Evolutionary conservation across 2,888 invertebrate species (phyloP), one percentile per base, ranked within the genome.

Genomic region (Drosophila villosipedis): DNA sequence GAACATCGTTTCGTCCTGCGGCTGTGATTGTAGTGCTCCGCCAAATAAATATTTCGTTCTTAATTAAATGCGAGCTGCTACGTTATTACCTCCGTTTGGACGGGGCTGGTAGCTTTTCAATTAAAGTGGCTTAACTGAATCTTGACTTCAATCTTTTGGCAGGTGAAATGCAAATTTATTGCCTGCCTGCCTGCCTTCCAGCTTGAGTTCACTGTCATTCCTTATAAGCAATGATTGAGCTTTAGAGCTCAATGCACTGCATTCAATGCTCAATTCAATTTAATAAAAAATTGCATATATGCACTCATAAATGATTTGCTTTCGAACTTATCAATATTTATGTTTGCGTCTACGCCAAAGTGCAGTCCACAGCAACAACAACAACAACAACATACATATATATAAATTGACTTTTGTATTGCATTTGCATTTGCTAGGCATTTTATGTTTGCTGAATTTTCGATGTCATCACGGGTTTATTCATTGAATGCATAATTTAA

Each of bases 21-120:
- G 82, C 66, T 50, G 67, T 78, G 78, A 82, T 79, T 77, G 73
- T 49, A 41, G 49, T 50, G n/a, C 43, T 43, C 50, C 31, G 25
- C 75, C 89, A 76, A 89, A 86, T 83, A 90, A 90, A 90, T 85
- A 90, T 85, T 90, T 90, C 84, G 73, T 83, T 89, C 89, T 90
- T 91, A 90, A 91, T 90, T 90, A 90, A 91, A 91, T 85, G 83
- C 77, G 81, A 80, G 70, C 68, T 35, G 78, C 68, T 65, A 63
- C 73, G 73, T 41, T 55, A 67, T 65, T 58, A 31, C 31, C 71
- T 53, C 28, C 35, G 25, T 33, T 31, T 49, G 47, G 65, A 22
- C 37, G 43, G 31, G 52, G 14, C 55, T 59, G 72, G 57, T 55
- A 39, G 57, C 61, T 71, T 83, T 85, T 82, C 84, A 85, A 88